Evolutionary conservation across 1,140 invertebrate species (phyloP).

Genomic region (Lasioglossum albipes): DNA sequence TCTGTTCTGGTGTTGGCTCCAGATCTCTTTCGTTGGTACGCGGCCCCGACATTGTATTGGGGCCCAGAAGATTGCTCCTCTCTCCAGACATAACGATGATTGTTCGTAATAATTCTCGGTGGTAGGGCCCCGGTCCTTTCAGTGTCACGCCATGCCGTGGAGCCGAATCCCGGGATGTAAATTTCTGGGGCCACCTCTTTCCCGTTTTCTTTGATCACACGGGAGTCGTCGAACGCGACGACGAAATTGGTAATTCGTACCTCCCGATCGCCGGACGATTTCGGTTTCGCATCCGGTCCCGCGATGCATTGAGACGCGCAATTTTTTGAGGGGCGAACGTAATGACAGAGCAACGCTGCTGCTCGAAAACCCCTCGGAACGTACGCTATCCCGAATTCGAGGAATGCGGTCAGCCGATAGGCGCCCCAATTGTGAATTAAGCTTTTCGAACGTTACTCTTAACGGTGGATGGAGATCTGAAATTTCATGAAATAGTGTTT

Average conservation of each 20-base stretch:
- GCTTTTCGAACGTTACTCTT: too few species aligned
- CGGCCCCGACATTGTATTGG: conserved; percentile 61
- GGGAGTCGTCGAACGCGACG: conserved; percentile 34
- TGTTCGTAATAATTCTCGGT: conserved; percentile 72
- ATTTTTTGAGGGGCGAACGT: neutral
- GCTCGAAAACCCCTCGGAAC: neutral
- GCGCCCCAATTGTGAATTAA: neutral
- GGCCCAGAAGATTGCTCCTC: conserved; percentile 68
- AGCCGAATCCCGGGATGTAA: conserved; percentile 48
- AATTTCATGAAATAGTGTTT: too few species aligned
- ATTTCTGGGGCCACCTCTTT: conserved; percentile 48
- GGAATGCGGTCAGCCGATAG: neutral
- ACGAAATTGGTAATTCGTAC: conserved; percentile 61
- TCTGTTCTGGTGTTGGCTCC: conserved; percentile 7
- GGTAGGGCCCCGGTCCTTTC: conserved; percentile 71
- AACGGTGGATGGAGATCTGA: too few species aligned
- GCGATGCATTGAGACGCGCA: neutral
- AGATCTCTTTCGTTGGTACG: conserved; percentile 33
- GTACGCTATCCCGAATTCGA: neutral
- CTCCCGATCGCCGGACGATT: conserved; percentile 39
- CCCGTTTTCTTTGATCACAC: conserved; percentile 40
- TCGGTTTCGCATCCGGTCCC: conserved; percentile 50
- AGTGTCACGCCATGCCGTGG: conserved; percentile 73
- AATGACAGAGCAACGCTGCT: neutral
- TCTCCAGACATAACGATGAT: conserved; percentile 72